A percentile compares a stretch with the other conserved stretches of the same genome.
Evolutionary conservation across 2,113 vertebrate genomes (phyloP).

Genomic region (Sceloporus tristichus): DNA sequence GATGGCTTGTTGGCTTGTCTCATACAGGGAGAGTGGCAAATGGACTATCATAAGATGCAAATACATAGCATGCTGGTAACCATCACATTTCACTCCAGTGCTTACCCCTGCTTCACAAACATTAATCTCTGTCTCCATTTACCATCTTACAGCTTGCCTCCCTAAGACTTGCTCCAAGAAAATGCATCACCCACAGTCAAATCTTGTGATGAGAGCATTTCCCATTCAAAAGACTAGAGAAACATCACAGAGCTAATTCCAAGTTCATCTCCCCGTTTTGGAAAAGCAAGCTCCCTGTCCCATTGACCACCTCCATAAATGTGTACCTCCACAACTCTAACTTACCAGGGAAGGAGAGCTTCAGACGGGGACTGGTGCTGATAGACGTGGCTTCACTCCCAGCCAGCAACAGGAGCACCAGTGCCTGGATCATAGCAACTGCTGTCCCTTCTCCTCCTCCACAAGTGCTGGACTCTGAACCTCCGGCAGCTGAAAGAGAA

Average conservation of each 20-base stretch:
- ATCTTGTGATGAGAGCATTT: too few species aligned
- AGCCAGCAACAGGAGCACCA: conserved; percentile 56
- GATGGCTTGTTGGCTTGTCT: background rate
- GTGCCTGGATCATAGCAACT: conserved; percentile 63
- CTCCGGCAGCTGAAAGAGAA: conserved; percentile 58
- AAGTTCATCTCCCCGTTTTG: background rate
- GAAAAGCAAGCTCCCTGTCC: background rate
- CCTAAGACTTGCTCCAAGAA: background rate
- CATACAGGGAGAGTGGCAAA: background rate
- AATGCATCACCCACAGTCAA: background rate
- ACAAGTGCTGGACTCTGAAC: conserved; percentile 67
- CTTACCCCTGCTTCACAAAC: background rate
- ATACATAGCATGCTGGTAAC: background rate
- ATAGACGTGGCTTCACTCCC: background rate
- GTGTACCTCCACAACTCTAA: background rate
- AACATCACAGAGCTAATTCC: background rate
- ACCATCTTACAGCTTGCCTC: background rate
- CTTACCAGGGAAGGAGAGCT: conserved; percentile 74
- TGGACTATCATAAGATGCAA: background rate
- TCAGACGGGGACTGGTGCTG: conserved; percentile 56
- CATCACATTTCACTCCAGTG: background rate
- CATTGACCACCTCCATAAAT: background rate
- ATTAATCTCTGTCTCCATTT: background rate
- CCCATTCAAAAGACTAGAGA: background rate
- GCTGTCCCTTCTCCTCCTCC: conserved; percentile 40